Evolutionary conservation across 2,888 invertebrate genomes (phyloP).

Genomic region (Pilophorus perplexus): DNA sequence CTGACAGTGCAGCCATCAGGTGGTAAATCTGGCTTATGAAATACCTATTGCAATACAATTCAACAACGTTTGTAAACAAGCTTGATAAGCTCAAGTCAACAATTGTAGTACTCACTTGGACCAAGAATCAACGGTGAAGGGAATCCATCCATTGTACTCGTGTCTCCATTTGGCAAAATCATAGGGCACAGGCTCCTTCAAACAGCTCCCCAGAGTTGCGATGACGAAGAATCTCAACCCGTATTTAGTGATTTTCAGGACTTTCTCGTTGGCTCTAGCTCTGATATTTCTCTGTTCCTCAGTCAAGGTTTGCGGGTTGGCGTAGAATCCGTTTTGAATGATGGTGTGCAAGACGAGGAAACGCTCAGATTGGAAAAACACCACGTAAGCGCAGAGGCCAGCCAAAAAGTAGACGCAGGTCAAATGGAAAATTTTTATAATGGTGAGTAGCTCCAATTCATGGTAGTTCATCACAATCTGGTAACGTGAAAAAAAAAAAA

Average conservation of each 20-base stretch:
- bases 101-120: not conserved
- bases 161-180: conserved; percentile 14
- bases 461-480: not conserved
- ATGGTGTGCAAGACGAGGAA: conserved; percentile 14
- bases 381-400: conserved; percentile 4
- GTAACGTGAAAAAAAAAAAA: too few relatives aligned
- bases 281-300: conserved; percentile 4
- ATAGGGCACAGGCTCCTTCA: conserved; percentile 22
- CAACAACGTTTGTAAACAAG: not conserved
- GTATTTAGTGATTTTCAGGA: conserved; percentile 11
- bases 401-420: conserved; percentile 1
- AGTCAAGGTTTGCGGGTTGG: conserved; percentile 3
- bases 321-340: conserved; percentile 13
- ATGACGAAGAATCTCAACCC: conserved; percentile 18
- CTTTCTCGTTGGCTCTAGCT: not conserved
- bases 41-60: not conserved
- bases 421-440: conserved; percentile 19
- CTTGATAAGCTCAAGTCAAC: not conserved
- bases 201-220: conserved; percentile 9
- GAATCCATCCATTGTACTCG: conserved; percentile 26
- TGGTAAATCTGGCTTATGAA: conserved; percentile 10
- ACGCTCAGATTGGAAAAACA: not conserved
- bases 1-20: conserved; percentile 21
- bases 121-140: conserved; percentile 27
- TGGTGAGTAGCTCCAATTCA: not conserved